Evolutionary conservation across 30 jellyfish, hydroid and myxozoan species (phyloP).

Genomic region (Aurelia coerulea): DNA sequence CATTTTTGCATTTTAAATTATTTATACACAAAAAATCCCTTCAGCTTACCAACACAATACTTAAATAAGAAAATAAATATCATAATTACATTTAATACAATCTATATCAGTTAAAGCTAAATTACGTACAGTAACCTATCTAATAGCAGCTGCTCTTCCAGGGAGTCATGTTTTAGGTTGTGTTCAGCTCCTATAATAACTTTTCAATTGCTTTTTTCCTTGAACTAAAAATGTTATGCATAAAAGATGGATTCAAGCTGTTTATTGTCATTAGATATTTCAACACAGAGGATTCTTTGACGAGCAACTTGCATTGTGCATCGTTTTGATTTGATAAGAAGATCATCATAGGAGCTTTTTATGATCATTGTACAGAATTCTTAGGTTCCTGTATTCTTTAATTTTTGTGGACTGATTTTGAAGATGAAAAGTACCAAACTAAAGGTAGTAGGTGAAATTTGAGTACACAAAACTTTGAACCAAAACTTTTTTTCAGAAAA

Average conservation of each 20-base stretch:
- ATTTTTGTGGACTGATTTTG: neutral
- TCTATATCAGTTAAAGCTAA: too few species aligned
- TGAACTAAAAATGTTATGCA: too few species aligned
- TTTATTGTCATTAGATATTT: neutral
- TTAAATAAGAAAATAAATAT: too few species aligned
- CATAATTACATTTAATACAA: too few species aligned
- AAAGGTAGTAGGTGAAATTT: neutral
- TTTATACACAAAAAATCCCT: too few species aligned
- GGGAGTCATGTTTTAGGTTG: too few species aligned
- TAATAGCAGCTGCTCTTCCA: neutral
- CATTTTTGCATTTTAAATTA: too few species aligned
- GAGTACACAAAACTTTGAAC: neutral
- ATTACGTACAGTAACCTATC: too few species aligned
- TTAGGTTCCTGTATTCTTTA: constrained; percentile 14
- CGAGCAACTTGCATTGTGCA: neutral
- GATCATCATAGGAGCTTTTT: constrained; percentile 21
- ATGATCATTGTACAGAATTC: constrained; percentile 15
- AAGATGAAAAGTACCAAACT: neutral
- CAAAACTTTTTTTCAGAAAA: constrained; percentile 4
- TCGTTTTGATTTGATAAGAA: neutral
- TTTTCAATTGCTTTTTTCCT: too few species aligned
- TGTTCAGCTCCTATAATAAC: too few species aligned
- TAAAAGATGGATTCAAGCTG: neutral
- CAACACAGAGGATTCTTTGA: constrained; percentile 3
- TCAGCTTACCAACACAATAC: too few species aligned